Evolutionary conservation across 2,888 invertebrate genomes (phyloP), one percentile per base, ranked within the genome.

Genomic region (Sinhomidia bicolor): DNA sequence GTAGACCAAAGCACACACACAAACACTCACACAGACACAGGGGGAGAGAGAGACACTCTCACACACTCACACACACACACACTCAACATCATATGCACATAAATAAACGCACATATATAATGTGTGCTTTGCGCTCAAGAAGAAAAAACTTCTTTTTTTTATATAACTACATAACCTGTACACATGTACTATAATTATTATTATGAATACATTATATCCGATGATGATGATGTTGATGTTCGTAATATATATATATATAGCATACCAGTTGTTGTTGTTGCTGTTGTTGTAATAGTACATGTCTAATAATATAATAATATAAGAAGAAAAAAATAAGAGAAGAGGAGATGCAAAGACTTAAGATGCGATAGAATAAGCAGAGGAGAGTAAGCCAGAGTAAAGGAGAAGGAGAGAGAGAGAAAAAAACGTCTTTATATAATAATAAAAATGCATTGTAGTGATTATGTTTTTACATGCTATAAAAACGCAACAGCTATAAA

Each of bases 11-110:
- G 54, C 68, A 84, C 79, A 76, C 62, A 88, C 74, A 32, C 41
- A 68, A 47, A 79, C 54, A 68, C 47, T 29, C 9, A 71, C 14
- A 86, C 14, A 26, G 1, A 62, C 62, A 62, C 2, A n/a, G n/a
- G n/a, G n/a, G n/a, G n/a, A n/a, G n/a, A n/a, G n/a, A n/a, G n/a
- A n/a, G n/a, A 26, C 9, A 62, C 14, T 20, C 10, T 47, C 68
- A 68, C 20, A 44, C 12, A 76, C 23, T 76, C 81, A 68, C 29
- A 57, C 36, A 80, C 60, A 71, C 26, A 71, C 68, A 68, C 79
- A 80, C 79, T n/a, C n/a, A n/a, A 80, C 57, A 78, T 51, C 82
- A 83, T 83, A 88, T 88, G 84, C 89, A 85, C 81, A 89, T 89
- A 89, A 88, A 88, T 88, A 88, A 88, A 88, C 57, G 79, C 54